Conservation (phyloP, 2,113 vertebrate genomes). For the Progne subis region DNA sequence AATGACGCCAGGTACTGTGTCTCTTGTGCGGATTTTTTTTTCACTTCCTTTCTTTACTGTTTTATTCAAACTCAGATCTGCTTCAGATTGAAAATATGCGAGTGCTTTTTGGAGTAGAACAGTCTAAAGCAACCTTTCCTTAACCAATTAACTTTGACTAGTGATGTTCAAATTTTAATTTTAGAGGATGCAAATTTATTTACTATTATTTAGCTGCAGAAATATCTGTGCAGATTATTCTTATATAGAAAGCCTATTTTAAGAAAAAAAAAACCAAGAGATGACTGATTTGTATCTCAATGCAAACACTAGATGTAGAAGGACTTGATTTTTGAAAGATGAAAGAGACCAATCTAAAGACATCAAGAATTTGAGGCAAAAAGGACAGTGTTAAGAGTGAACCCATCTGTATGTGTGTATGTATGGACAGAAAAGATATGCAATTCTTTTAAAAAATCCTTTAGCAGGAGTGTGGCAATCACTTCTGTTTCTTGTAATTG, state of each 20-base stretch:
- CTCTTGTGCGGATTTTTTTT: not conserved
- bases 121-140: not conserved
- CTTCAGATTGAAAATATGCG: not conserved
- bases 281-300: not conserved
- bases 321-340: not conserved
- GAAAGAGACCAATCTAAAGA: not conserved
- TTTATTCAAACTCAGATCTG: not conserved
- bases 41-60: not conserved
- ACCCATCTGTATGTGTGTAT: rapidly evolving
- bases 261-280: not conserved
- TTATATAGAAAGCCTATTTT: not conserved
- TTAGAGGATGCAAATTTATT: not conserved
- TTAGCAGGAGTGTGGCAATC: not conserved
- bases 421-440: not conserved
- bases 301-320: not conserved
- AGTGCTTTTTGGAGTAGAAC: not conserved
- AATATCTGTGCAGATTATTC: not conserved
- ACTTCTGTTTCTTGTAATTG: not conserved
- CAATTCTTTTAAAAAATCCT: not conserved
- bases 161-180: not conserved
- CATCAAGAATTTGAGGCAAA: not conserved
- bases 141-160: not conserved
- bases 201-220: not conserved
- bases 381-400: not conserved
- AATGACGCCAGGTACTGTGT: rapidly evolving